Evolutionary conservation across 2,113 vertebrate genomes (phyloP), one percentile per base, ranked within the genome.

Genomic region (Zonotrichia leucophrys): DNA sequence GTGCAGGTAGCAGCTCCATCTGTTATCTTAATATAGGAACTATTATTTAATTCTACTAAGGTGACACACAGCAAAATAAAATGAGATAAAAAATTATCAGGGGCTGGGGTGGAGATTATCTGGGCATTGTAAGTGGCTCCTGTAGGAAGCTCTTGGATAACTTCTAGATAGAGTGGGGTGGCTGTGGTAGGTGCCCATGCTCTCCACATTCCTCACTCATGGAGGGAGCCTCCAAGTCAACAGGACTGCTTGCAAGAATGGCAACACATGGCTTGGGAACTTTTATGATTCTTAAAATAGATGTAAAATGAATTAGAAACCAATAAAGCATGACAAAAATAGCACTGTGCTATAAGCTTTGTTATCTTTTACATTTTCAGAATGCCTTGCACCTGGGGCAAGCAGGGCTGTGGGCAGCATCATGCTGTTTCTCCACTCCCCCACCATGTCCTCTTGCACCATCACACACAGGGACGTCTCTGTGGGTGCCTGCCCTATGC

Each of bases 201-300:
- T 27, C 20, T 87, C n/a, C 1, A 0, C 14, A 42, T 39, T n/a
- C 25, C 35, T 82, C 0, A 0, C 15, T 75, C 9, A 9, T 2
- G 8, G 25, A 62, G 11, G 42, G 10, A 67, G 12, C 21, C 33
- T 27, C 35, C 0, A 52, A 68, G 33, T 10, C 67, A 75, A 28
- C 11, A 46, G 11, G 39, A 53, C 8, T 6, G 2, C 30, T 42
- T 69, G 19, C 30, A 52, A 77, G 33, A 69, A 52, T 6, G 11
- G 15, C 24, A 89, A 52, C 35, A 68, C 1, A 4, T 8, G 23
- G 22, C 12, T 63, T 46, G 52, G 49, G 30, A 55, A 30, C 37
- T 60, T 69, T 4, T 0, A 13, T 39, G 25, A 49, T 19, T 87
- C 56, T 49, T 31, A 75, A 77, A 82, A 75, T 4, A 84, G 5